Evolutionary conservation across 53 echinoderm and acorn worm genomes (phyloP).

Genomic region (Paelopatides confundens): DNA sequence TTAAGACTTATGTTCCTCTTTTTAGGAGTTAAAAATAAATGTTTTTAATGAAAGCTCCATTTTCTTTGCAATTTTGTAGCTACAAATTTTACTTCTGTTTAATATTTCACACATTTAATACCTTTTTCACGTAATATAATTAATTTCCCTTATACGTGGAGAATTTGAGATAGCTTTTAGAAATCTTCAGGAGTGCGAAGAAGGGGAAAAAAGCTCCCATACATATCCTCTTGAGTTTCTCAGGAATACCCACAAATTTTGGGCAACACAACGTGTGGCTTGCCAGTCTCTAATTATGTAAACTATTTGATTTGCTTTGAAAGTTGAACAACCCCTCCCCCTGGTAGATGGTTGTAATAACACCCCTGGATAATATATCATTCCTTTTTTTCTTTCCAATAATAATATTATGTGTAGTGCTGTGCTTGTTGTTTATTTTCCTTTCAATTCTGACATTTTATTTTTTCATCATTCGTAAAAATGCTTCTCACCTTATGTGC

Average conservation of each 20-base stretch:
- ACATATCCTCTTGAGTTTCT: too few relatives aligned
- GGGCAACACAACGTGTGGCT: too few relatives aligned
- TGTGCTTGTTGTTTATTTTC: constrained; percentile 22
- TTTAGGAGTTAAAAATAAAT: too few relatives aligned
- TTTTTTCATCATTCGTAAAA: background rate
- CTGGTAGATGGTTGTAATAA: background rate
- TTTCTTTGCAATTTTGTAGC: background rate
- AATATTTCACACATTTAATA: too few relatives aligned
- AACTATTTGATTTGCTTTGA: background rate
- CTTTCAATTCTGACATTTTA: background rate
- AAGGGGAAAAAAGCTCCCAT: too few relatives aligned
- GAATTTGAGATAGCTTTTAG: too few relatives aligned
- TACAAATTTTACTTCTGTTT: background rate
- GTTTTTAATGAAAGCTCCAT: background rate
- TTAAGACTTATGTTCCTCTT: too few relatives aligned
- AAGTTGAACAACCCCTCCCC: background rate
- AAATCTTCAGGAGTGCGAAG: too few relatives aligned
- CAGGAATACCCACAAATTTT: too few relatives aligned
- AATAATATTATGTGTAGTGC: constrained; percentile 3
- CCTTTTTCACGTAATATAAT: too few relatives aligned
- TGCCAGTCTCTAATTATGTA: too few relatives aligned
- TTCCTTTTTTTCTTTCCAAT: background rate
- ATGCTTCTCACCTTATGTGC: constrained; percentile 41
- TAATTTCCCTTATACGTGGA: too few relatives aligned
- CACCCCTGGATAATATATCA: background rate